Conservation (phyloP, 2,113 vertebrate genomes). For the Microtus richardsoni region DNA sequence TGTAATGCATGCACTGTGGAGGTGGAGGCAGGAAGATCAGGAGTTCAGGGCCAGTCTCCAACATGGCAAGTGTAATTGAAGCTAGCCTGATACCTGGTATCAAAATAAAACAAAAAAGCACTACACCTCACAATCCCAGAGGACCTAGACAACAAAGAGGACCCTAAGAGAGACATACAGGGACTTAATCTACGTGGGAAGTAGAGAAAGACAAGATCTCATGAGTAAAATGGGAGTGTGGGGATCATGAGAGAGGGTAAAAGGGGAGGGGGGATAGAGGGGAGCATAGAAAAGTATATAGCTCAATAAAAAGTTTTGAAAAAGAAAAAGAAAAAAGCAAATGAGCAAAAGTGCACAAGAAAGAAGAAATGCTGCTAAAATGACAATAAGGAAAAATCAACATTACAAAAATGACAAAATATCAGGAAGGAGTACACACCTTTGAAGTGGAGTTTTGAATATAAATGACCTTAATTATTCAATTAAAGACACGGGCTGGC, state of each 20-base stretch:
- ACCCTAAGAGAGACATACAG: too few relatives aligned
- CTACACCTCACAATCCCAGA: too few relatives aligned
- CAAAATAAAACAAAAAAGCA: not conserved
- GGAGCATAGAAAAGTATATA: too few relatives aligned
- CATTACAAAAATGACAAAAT: not conserved
- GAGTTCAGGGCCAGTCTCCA: too few relatives aligned
- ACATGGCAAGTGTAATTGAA: not conserved
- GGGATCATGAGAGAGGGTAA: too few relatives aligned
- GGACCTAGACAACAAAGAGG: too few relatives aligned
- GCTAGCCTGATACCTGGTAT: not conserved
- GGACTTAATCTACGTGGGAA: too few relatives aligned
- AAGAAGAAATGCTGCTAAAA: not conserved
- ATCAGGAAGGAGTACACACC: not conserved
- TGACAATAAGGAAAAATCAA: not conserved
- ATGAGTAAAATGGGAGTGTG: too few relatives aligned
- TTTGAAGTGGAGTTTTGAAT: not conserved
- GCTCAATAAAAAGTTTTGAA: too few relatives aligned
- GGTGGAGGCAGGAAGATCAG: not conserved
- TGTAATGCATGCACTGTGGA: not conserved
- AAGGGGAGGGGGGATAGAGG: too few relatives aligned
- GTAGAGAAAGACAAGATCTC: too few relatives aligned
- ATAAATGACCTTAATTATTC: not conserved
- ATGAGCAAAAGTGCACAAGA: not conserved
- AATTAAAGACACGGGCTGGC: not conserved
- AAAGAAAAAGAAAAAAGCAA: not conserved